phyloP scores from a whole-genome alignment of 35 echinoderm and acorn worm species.

The Hemicentrotus pulcherrimus region DNA sequence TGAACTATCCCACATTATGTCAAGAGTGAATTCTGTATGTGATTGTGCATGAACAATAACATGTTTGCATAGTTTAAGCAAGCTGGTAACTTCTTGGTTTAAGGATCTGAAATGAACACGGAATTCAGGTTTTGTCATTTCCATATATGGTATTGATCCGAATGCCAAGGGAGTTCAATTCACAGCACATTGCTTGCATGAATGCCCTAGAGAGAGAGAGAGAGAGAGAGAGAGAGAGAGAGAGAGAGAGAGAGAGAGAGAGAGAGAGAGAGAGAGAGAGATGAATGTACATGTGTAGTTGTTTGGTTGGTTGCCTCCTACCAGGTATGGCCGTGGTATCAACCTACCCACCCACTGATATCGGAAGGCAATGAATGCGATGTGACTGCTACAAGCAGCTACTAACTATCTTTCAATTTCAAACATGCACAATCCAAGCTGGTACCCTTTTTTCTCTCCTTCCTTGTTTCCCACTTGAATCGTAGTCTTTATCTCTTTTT shows the following conservation, averaged over 20 bases:
- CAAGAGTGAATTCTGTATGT: neutral
- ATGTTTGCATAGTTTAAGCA: constrained; percentile 7
- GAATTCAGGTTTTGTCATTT: neutral
- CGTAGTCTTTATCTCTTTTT: too few species aligned
- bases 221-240: neutral
- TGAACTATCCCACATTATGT: too few species aligned
- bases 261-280: too few species aligned
- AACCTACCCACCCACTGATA: neutral
- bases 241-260: too few species aligned
- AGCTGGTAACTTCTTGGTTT: too few species aligned
- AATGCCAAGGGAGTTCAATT: neutral
- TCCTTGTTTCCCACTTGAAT: too few species aligned
- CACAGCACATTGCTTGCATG: neutral
- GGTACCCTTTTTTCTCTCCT: too few species aligned
- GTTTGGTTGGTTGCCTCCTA: neutral
- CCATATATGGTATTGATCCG: neutral
- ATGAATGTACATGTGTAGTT: too few species aligned
- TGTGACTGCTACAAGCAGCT: neutral
- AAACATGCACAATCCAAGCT: neutral
- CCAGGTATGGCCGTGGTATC: neutral
- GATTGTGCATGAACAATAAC: neutral
- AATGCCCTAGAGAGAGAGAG: neutral
- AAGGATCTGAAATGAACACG: neutral
- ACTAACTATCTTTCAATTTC: neutral
- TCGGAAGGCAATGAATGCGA: neutral